Evolutionary conservation across 2,113 vertebrate genomes (phyloP).

Genomic region (Sialia sialis): DNA sequence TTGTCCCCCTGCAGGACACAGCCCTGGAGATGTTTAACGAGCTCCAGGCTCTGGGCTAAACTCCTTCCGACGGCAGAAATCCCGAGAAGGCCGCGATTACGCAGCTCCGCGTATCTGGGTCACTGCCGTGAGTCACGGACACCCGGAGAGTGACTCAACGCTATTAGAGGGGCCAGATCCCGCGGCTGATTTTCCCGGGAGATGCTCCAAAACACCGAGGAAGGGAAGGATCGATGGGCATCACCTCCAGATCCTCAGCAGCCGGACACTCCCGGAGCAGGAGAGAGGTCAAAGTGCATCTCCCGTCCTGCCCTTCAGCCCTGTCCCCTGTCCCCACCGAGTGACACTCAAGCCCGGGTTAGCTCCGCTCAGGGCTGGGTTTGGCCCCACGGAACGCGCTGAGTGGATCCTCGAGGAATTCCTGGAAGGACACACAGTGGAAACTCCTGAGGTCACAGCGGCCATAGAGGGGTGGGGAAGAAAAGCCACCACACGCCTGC

Average conservation of each 20-base stretch:
- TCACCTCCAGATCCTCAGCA: not conserved
- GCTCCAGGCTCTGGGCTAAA: not conserved
- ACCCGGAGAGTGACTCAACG: constrained; percentile 48
- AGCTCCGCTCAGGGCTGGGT: not conserved
- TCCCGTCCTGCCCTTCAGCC: not conserved
- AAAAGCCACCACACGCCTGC: not conserved
- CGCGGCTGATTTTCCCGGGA: not conserved
- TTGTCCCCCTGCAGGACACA: not conserved
- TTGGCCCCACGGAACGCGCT: accelerated
- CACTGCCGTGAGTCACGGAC: constrained; percentile 49
- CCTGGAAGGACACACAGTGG: not conserved
- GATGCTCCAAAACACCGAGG: not conserved
- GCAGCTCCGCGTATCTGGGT: constrained; percentile 34
- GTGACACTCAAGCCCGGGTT: accelerated
- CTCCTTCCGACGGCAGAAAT: not conserved
- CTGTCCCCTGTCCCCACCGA: not conserved
- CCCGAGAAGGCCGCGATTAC: not conserved
- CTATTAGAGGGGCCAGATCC: not conserved
- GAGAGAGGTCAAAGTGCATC: accelerated
- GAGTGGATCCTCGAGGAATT: not conserved
- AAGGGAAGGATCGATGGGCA: not conserved
- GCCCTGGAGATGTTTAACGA: not conserved
- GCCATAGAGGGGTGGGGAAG: not conserved
- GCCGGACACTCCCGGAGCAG: accelerated
- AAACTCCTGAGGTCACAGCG: accelerated